Base-by-base conservation (phyloP, 2,797 vertebrate genomes). In the Rhabdomys pumilio region DNA sequence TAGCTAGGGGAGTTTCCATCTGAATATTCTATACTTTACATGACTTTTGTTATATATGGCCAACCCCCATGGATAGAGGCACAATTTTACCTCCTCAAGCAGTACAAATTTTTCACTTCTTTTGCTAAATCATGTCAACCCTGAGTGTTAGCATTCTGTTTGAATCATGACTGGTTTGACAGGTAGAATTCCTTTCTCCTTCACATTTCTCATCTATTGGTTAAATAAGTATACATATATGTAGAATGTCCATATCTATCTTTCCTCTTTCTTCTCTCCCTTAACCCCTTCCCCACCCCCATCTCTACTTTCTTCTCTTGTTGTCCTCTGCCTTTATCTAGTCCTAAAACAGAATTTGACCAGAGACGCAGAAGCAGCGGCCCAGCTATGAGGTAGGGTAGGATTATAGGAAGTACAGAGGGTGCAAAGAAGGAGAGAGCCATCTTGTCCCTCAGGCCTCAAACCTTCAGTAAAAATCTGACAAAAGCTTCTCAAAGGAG, bases 121-220 rank as follows among this genome's bases (percentile, higher is more conserved):
- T 77, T 75, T 12, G 3, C 80, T 5, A 47, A 15, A 55, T 69
- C 61, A 77, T 34, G 22, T 1, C 13, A 12, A 22, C 34, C 20
- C 29, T 86, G 1, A 17, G 29, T 65, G 12, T 26, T 65, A 67
- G 34, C 19, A 38, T 81, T 81, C 53, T 72, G 57, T 80, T 69
- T 12, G 10, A 44, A 29, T 61, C 5, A 12, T 85, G 34, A 9
- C 31, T 57, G 65, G 6, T 69, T 59, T 84, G n/a, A 41, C 41
- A 69, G 26, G 50, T 73, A 75, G 77, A 80, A 85, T 41, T 57
- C 17, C 83, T 55, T 38, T 47, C 47, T 80, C 63, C n/a, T 55
- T 79, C 14, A 34, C 11, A 76, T 95, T 96, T 93, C 41, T 80
- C 38, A 73, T 12, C 44, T 89, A 55, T 81, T 76, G 82, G 73